phyloP scores from a whole-genome alignment of 2,888 invertebrate genomes.

The Omphaloscelis lunosa region DNA sequence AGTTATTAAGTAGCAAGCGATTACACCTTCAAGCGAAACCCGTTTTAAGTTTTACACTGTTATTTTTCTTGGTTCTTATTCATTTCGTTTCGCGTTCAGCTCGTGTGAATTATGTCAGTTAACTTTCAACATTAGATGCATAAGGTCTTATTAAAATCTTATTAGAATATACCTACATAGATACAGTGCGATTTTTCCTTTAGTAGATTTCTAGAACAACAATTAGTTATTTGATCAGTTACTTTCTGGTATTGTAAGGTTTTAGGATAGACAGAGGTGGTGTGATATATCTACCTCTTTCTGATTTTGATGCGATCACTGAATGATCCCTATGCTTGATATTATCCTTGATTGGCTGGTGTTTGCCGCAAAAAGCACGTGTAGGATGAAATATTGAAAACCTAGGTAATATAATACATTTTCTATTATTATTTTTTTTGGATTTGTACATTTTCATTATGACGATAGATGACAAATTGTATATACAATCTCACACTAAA shows the following conservation, averaged over 20 bases:
- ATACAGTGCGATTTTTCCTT: not conserved
- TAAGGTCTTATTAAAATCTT: constrained; percentile 20
- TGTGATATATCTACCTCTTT: not conserved
- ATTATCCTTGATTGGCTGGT: not conserved
- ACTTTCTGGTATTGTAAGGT: not conserved
- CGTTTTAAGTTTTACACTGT: constrained; percentile 48
- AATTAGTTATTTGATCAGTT: not conserved
- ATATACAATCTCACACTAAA: too few relatives aligned
- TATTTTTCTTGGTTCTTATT: constrained; percentile 47
- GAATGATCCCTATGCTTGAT: not conserved
- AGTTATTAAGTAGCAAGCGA: constrained; percentile 59
- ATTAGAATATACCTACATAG: not conserved
- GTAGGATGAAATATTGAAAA: not conserved
- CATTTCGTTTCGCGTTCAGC: constrained; percentile 39
- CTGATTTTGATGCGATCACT: not conserved
- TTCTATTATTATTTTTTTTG: too few relatives aligned
- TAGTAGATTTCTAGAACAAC: not conserved
- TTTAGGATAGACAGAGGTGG: not conserved
- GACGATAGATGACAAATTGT: too few relatives aligned
- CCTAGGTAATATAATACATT: not conserved
- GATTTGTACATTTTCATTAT: too few relatives aligned
- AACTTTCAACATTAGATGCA: constrained; percentile 35
- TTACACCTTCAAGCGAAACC: constrained; percentile 51
- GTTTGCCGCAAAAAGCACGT: not conserved
- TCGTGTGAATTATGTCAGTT: constrained; percentile 60